Evolutionary conservation across 2,888 invertebrate genomes (phyloP), one percentile per base, ranked within the genome.

Genomic region (Heliconius charithonia): DNA sequence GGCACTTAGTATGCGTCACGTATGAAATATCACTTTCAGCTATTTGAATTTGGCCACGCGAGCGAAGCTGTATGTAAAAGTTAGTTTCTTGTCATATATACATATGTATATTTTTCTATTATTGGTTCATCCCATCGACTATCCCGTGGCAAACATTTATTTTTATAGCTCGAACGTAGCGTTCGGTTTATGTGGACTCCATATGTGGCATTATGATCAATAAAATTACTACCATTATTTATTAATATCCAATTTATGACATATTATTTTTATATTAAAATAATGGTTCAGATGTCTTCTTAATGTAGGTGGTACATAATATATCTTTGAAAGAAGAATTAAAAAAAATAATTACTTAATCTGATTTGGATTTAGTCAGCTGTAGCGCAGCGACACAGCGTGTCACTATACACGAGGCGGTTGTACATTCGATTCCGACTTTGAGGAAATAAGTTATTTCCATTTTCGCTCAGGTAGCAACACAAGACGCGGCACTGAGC

Each of bases 221-320:
- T 82, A 82, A 83, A 83, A 83, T 79, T 65, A 76, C 76, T 76
- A 59, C n/a, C 63, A 78, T 79, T 76, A 80, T 81, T 76, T 81
- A 75, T 79, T 72, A 78, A 78, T 74, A 74, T 75, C 45, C 63
- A 56, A 70, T 80, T 78, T 78, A 75, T 77, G 62, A 70, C n/a
- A 63, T 67, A 76, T 56, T 45, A 77, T 32, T 73, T 56, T 51
- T 51, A n/a, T 62, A 41, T 65, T 72, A 79, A 79, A 78, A 59
- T 78, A 32, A 76, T 73, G 41, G 25, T 6, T 32, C 22, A 9
- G 1, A 32, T 66, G 7, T 9, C 29, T 9, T 16, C 32, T 66
- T 19, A 66, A 66, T 66, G 32, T 66, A 66, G 29, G 9, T 22
- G 29, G 9, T 22, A 65, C 6, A 56, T 56, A 10, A 56, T 7